phyloP scores from a whole-genome alignment of 2,113 vertebrate genomes.

The Mohoua ochrocephala region DNA sequence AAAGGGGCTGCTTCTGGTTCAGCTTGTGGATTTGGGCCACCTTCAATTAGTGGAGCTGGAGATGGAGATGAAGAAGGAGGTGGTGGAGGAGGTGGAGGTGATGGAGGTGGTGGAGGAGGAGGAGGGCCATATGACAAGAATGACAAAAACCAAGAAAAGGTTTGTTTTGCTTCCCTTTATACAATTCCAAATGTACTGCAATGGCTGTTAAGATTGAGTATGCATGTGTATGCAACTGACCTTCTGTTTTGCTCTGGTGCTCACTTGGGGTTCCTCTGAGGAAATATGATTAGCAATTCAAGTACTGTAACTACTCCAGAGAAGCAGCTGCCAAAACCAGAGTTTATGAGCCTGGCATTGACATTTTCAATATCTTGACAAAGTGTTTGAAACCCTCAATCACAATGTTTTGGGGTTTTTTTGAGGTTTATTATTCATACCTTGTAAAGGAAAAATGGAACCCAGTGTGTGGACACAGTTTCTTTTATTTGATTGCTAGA shows the following conservation, averaged over 20 bases:
- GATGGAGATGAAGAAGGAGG: conserved; percentile 73
- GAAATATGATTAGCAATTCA: background rate
- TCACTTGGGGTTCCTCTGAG: background rate
- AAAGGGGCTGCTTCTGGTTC: conserved; percentile 71
- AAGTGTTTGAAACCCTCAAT: background rate
- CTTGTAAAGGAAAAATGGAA: background rate
- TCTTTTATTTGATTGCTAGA: background rate
- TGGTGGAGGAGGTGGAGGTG: conserved; percentile 70
- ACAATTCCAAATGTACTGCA: background rate
- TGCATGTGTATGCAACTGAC: background rate
- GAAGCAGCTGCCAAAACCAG: background rate
- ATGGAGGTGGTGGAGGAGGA: conserved; percentile 68
- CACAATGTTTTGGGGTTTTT: background rate
- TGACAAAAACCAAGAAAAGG: conserved; percentile 86
- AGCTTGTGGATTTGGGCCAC: conserved; percentile 66
- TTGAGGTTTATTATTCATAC: background rate
- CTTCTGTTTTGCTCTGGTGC: background rate
- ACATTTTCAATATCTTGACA: background rate
- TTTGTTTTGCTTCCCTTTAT: conserved; percentile 12
- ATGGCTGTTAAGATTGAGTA: background rate
- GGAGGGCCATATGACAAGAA: conserved; percentile 87
- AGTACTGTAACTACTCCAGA: background rate
- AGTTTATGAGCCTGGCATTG: background rate
- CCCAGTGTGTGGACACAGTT: background rate
- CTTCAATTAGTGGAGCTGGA: conserved; percentile 64